Evolutionary conservation across 2,113 vertebrate species (phyloP).

Genomic region (Lynx canadensis): DNA sequence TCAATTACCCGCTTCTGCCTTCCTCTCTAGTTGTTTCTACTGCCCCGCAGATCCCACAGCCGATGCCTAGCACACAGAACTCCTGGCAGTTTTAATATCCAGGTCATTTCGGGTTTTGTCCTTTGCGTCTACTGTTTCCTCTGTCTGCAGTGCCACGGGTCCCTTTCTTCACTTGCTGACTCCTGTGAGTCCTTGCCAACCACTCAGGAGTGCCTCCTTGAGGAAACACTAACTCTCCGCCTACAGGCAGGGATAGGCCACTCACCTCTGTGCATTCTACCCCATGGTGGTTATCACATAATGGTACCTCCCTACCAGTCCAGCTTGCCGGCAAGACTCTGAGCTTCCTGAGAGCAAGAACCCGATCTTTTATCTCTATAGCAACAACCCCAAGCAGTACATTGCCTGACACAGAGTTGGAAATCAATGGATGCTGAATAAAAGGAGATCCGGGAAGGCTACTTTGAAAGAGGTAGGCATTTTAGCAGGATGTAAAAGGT

Average conservation of each 20-base stretch:
- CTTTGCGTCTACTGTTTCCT: background rate
- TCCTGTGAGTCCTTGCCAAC: background rate
- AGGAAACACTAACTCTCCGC: background rate
- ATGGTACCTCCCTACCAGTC: background rate
- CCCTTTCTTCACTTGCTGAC: background rate
- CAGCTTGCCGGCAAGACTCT: no score
- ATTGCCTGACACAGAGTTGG: background rate
- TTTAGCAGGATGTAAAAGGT: background rate
- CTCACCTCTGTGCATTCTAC: background rate
- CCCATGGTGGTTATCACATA: background rate
- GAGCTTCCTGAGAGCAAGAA: background rate
- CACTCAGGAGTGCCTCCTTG: background rate
- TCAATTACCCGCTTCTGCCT: background rate
- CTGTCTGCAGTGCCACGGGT: background rate
- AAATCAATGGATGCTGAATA: background rate
- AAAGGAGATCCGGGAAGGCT: background rate
- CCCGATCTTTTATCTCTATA: background rate
- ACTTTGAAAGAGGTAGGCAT: background rate
- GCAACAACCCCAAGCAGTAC: no score
- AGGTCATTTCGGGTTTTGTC: background rate
- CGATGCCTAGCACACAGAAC: background rate
- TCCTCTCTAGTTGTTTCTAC: background rate
- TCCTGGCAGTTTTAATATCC: background rate
- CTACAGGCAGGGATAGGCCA: no score
- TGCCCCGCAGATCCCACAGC: background rate